These are phyloP conservation scores for Zeugodacus cucurbitae DNA, from an alignment of 1,140 invertebrate species.

Conservation along the genomic window DNA sequence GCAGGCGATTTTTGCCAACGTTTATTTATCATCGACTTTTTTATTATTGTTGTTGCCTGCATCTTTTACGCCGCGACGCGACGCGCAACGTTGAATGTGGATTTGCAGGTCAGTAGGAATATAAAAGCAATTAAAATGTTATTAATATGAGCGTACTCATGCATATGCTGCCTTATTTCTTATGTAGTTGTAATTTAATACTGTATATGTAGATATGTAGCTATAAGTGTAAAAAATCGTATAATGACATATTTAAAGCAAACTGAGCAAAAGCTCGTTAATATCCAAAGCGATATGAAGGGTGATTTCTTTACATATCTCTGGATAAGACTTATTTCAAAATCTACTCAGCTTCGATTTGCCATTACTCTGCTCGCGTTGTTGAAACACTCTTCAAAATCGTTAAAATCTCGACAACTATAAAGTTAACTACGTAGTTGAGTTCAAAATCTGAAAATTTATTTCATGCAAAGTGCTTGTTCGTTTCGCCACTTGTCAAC, in stretches of 20 bases:
- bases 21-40: neutral
- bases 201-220: neutral
- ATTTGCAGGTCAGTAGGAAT: conserved; percentile 36
- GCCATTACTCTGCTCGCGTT: no score
- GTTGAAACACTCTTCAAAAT: no score
- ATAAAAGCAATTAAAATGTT: conserved; percentile 23
- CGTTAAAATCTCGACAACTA: no score
- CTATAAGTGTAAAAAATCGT: neutral
- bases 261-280: neutral
- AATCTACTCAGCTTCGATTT: no score
- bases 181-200: neutral
- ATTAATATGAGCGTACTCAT: neutral
- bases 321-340: no score
- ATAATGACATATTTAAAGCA: neutral
- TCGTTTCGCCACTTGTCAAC: no score
- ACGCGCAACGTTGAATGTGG: neutral
- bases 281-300: neutral
- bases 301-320: no score
- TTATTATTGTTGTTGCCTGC: neutral
- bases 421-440: no score
- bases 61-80: neutral
- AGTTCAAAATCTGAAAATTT: no score
- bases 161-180: neutral
- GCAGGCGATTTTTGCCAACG: neutral
- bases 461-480: no score